phyloP scores from a whole-genome alignment of 1,140 invertebrate genomes.

The Dendroctonus valens region DNA sequence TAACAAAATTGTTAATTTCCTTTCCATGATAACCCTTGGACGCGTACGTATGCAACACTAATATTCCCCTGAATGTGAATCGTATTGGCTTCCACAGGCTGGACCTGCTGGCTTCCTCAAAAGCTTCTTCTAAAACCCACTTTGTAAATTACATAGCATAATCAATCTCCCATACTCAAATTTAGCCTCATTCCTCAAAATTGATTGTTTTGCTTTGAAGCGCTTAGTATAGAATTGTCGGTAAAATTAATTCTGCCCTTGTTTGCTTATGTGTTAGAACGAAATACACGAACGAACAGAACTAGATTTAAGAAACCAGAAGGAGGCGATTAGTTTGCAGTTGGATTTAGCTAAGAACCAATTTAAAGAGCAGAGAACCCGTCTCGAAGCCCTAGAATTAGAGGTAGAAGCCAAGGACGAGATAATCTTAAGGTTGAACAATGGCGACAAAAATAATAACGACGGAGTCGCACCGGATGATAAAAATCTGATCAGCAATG shows the following conservation, averaged over 20 bases:
- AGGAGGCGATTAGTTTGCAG: too few species aligned
- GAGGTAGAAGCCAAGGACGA: constrained; percentile 32
- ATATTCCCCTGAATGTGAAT: too few species aligned
- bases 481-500: constrained; percentile 29
- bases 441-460: constrained; percentile 29
- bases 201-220: constrained; percentile 14
- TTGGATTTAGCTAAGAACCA: neutral
- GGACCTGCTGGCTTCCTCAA: constrained; percentile 84
- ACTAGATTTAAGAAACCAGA: constrained; percentile 15
- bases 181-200: constrained; percentile 45
- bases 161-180: constrained; percentile 24
- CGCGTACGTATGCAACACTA: too few species aligned
- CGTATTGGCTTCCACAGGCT: constrained; percentile 56
- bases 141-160: constrained; percentile 28
- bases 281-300: constrained; percentile 21
- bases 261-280: constrained; percentile 36
- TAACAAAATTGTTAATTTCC: too few species aligned
- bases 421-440: constrained; percentile 30
- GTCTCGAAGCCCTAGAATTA: constrained; percentile 23
- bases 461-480: constrained; percentile 19
- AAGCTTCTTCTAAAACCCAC: constrained; percentile 77
- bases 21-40: too few species aligned
- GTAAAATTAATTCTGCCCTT: constrained; percentile 18
- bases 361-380: neutral
- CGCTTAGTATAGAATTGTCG: constrained; percentile 11